phyloP scores from a whole-genome alignment of 1,140 invertebrate genomes.

The Hylyphantes graminicola region DNA sequence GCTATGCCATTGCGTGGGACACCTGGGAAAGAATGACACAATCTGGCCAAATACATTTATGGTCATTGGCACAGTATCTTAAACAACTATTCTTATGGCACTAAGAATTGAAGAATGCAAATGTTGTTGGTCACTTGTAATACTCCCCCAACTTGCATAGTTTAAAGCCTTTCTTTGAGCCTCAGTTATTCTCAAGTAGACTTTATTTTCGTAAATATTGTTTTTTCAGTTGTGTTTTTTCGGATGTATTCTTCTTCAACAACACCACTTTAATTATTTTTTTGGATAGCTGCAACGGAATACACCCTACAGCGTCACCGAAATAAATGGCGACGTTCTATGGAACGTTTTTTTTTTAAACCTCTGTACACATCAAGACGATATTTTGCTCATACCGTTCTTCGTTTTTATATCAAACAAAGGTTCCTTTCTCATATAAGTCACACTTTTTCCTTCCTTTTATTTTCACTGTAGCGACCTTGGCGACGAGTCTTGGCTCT shows the following conservation, averaged over 20 bases:
- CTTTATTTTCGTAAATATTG: not conserved
- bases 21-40: slow-evolving; percentile 36
- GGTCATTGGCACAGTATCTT: slow-evolving; percentile 46
- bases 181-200: slow-evolving; percentile 31
- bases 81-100: slow-evolving; percentile 43
- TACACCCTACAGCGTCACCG: slow-evolving; percentile 40
- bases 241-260: slow-evolving; percentile 11
- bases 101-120: slow-evolving; percentile 51
- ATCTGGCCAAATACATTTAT: slow-evolving; percentile 21
- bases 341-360: slow-evolving; percentile 11
- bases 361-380: slow-evolving; percentile 42
- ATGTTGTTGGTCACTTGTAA: slow-evolving; percentile 37
- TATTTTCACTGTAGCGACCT: slow-evolving; percentile 56
- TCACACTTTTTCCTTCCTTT: slow-evolving; percentile 27
- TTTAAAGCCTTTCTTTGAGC: slow-evolving; percentile 16
- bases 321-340: not conserved
- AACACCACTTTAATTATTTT: slow-evolving; percentile 9
- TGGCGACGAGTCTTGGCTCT: slow-evolving; percentile 50
- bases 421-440: slow-evolving; percentile 14
- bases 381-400: slow-evolving; percentile 8
- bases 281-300: slow-evolving; percentile 58
- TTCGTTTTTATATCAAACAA: slow-evolving; percentile 16
- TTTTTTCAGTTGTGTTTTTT: not conserved
- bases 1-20: slow-evolving; percentile 41
- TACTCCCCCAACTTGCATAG: slow-evolving; percentile 26